These are phyloP conservation scores for Liposcelis brunnea DNA, from an alignment of 2,888 invertebrate species.

Conservation along the genomic window DNA sequence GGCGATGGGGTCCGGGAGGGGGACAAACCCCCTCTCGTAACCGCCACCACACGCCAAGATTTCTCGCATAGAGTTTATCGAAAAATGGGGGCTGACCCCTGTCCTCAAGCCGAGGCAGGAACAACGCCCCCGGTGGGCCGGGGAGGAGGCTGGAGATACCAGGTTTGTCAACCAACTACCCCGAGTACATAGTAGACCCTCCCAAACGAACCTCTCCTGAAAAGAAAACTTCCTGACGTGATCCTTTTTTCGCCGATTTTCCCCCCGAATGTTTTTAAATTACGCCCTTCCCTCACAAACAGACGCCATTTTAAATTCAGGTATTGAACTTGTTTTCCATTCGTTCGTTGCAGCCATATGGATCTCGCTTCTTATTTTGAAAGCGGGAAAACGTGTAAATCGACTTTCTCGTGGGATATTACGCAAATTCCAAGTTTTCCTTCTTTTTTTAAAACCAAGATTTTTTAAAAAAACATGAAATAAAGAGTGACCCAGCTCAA, in stretches of 20 bases:
- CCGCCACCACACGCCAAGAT: constrained; percentile 59
- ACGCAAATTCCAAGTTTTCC: no score
- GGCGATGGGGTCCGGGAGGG: constrained; percentile 41
- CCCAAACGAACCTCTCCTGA: no score
- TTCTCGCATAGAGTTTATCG: constrained; percentile 94
- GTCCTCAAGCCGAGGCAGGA: constrained; percentile 93
- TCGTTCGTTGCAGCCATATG: no score
- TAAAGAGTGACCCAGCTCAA: no score
- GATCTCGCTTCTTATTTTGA: no score
- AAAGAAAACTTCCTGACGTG: not conserved
- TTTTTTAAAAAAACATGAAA: no score
- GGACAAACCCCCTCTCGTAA: constrained; percentile 32
- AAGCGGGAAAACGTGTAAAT: no score
- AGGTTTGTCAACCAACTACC: constrained; percentile 34
- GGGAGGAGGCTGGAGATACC: constrained; percentile 51
- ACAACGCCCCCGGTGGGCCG: constrained; percentile 60
- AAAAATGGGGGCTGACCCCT: constrained; percentile 97
- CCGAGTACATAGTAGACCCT: constrained; percentile 1
- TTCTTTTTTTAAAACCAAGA: no score
- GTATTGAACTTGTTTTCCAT: no score
- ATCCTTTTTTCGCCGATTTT: constrained; percentile 8
- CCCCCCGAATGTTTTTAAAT: constrained; percentile 9
- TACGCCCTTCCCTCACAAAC: not conserved
- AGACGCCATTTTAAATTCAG: no score
- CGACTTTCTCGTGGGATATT: no score